Percentiles rank a stretch among this genome's conserved stretches.
phyloP scores from a whole-genome alignment of 2,797 vertebrate species.

The Propithecus perrieri region DNA sequence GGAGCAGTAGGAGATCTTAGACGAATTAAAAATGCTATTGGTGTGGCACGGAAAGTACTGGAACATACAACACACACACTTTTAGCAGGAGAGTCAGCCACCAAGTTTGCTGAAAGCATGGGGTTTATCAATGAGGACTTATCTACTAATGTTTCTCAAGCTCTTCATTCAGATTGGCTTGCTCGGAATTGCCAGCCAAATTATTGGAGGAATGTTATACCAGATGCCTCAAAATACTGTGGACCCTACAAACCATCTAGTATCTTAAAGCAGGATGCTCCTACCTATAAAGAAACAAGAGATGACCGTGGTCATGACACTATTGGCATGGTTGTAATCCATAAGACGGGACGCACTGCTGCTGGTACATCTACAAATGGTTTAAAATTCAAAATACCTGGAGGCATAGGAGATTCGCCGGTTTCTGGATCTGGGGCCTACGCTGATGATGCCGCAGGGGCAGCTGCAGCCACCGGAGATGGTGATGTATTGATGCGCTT shows the following conservation, averaged over 20 bases:
- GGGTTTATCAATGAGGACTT: conserved; percentile 95
- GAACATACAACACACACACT: conserved; percentile 93
- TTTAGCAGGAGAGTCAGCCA: conserved; percentile 95
- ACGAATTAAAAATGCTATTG: conserved; percentile 95
- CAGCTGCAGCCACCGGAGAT: conserved; percentile 94
- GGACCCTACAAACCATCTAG: conserved; percentile 92
- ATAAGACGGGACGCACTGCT: conserved; percentile 86
- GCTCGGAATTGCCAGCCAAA: conserved; percentile 95
- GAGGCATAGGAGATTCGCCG: conserved; percentile 97
- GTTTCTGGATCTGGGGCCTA: conserved; percentile 95
- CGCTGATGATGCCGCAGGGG: conserved; percentile 91
- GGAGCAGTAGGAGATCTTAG: conserved; percentile 95
- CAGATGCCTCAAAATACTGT: conserved; percentile 92
- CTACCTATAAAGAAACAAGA: conserved; percentile 47
- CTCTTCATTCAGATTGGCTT: conserved; percentile 91
- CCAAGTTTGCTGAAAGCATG: conserved; percentile 96
- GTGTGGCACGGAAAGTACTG: conserved; percentile 95
- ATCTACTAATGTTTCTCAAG: conserved; percentile 90
- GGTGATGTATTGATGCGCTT: conserved; percentile 98
- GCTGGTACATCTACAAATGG: conserved; percentile 98
- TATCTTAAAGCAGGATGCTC: conserved; percentile 38
- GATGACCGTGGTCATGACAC: conserved; percentile 91
- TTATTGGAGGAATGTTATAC: conserved; percentile 94
- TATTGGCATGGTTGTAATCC: conserved; percentile 95
- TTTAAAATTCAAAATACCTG: conserved; percentile 93